Evolutionary conservation across 2,888 invertebrate genomes (phyloP).

Genomic region (Ischnus inquisitorius): DNA sequence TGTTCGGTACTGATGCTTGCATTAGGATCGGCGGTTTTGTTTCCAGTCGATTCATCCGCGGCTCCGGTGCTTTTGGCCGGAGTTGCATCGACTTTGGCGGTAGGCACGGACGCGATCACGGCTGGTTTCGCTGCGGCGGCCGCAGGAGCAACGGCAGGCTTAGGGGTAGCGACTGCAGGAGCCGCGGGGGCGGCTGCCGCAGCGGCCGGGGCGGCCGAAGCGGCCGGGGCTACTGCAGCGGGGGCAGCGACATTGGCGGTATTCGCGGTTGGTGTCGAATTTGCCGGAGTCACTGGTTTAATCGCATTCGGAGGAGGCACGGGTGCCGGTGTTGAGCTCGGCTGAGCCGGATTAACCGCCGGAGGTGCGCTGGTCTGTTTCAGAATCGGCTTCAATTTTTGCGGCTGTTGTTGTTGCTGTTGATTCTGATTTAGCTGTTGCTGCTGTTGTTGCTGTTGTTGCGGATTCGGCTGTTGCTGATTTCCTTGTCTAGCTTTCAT

Average conservation of each 20-base stretch:
- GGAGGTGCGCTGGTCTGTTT: conserved; percentile 75
- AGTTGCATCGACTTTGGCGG: neutral
- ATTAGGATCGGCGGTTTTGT: conserved; percentile 20
- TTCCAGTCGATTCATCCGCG: neutral
- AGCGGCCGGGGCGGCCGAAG: conserved; percentile 70
- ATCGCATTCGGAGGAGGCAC: conserved; percentile 11
- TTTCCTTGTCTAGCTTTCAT: conserved; percentile 56
- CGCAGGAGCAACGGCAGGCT: conserved; percentile 37
- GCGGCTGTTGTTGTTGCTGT: conserved; percentile 69
- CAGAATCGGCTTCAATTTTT: conserved; percentile 82
- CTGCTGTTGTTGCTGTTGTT: conserved; percentile 61
- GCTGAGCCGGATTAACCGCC: conserved; percentile 27
- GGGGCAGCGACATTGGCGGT: conserved; percentile 11
- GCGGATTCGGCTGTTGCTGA: conserved; percentile 57
- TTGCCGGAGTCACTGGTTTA: neutral
- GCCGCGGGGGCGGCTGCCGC: conserved; percentile 38
- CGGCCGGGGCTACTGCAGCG: conserved; percentile 62
- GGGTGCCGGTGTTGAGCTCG: conserved; percentile 19
- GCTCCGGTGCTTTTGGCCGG: neutral
- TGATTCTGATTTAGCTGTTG: conserved; percentile 69
- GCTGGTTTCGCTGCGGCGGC: conserved; percentile 12
- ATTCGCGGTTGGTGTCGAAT: neutral
- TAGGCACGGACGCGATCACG: neutral
- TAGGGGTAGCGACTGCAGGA: conserved; percentile 36
- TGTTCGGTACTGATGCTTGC: conserved; percentile 1